Percentiles rank a stretch among this genome's conserved stretches.
Conservation (phyloP, 1,140 invertebrate species). For the Drosophila equinoxialis region DNA sequence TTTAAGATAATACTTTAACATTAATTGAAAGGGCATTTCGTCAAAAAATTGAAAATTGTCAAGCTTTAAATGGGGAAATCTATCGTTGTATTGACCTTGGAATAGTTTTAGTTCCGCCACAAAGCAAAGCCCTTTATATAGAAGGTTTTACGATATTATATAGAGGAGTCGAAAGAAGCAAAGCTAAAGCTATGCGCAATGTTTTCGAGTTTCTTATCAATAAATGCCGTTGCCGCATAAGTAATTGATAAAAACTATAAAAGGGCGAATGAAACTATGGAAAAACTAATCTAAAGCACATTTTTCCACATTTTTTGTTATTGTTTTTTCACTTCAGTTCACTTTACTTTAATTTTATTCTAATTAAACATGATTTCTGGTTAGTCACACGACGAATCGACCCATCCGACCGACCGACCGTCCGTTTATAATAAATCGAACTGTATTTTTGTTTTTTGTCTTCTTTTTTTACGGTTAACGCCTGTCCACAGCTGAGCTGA, state of each 20-base stretch:
- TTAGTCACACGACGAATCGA: slow-evolving; percentile 3
- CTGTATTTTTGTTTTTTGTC: slow-evolving; percentile 41
- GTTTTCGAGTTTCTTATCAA: background rate
- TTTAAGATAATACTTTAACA: background rate
- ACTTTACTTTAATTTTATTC: background rate
- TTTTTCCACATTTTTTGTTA: slow-evolving; percentile 4
- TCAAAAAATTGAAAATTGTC: background rate
- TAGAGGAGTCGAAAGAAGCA: too few species aligned
- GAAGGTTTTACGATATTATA: background rate
- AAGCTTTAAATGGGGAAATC: background rate
- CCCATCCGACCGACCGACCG: background rate
- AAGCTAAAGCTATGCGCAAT: background rate
- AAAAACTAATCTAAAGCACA: slow-evolving; percentile 22
- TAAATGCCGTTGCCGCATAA: slow-evolving; percentile 2
- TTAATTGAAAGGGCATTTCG: too few species aligned
- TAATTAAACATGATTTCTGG: slow-evolving; percentile 7
- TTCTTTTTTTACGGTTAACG: slow-evolving; percentile 23
- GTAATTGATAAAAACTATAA: background rate
- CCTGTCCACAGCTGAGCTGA: slow-evolving; percentile 49
- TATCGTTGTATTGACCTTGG: background rate
- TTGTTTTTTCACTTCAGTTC: background rate
- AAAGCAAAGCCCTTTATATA: slow-evolving; percentile 1
- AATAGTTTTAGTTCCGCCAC: slow-evolving; percentile 6
- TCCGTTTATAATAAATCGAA: slow-evolving; percentile 19
- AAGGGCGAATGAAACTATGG: slow-evolving; percentile 3